These are phyloP conservation scores for Gymnarchus niloticus DNA, from an alignment of 2,113 vertebrate genomes.

Conservation along the genomic window DNA sequence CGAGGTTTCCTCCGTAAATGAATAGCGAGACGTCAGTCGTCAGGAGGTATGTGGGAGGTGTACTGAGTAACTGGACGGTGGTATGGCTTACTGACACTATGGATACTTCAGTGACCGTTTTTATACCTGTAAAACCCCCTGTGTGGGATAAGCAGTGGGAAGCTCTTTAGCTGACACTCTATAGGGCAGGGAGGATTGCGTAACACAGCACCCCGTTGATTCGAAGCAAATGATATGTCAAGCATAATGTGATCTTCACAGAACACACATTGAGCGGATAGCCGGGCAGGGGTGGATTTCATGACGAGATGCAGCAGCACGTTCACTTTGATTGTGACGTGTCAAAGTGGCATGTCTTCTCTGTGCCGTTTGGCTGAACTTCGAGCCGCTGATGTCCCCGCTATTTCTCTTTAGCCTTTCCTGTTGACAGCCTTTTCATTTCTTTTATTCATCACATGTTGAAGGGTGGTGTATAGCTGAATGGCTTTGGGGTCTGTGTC, in stretches of 20 bases:
- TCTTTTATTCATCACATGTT: not conserved
- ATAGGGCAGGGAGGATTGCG: not conserved
- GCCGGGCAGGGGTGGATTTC: no score
- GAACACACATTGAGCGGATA: not conserved
- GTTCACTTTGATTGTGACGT: not conserved
- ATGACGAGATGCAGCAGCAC: not conserved
- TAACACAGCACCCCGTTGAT: not conserved
- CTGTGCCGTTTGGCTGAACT: not conserved
- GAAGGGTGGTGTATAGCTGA: no score
- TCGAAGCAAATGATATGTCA: not conserved
- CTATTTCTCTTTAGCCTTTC: not conserved
- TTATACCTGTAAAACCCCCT: not conserved
- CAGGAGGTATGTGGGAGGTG: not conserved
- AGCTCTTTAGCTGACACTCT: constrained; percentile 3
- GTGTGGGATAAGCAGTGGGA: not conserved
- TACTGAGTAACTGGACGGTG: not conserved
- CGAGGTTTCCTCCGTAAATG: not conserved
- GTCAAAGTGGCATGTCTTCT: not conserved
- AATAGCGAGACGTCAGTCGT: not conserved
- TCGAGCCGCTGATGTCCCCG: not conserved
- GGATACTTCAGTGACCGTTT: not conserved
- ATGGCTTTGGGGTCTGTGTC: no score
- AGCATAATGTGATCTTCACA: not conserved
- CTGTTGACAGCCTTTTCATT: not conserved
- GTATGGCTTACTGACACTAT: not conserved